Evolutionary conservation across 1,140 invertebrate species (phyloP).

Genomic region (Zaprionus gabonicus): DNA sequence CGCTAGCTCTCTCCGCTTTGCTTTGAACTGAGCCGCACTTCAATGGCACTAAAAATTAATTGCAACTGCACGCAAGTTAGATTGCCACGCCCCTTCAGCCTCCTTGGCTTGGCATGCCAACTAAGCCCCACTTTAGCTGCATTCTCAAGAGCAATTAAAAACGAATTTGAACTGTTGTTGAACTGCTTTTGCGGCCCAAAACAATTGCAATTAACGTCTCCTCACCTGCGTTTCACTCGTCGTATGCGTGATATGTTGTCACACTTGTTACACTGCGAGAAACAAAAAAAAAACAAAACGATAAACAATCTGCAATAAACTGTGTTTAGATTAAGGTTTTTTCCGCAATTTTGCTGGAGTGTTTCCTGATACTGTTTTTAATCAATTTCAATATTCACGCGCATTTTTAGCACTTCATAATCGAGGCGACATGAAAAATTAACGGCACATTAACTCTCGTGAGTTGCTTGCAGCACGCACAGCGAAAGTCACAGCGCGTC

Average conservation of each 20-base stretch:
- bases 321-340: neutral
- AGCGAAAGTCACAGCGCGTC: conserved; percentile 17
- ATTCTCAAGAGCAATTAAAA: neutral
- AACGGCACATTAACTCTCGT: conserved; percentile 67
- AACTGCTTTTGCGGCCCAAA: neutral
- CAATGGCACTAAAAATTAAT: neutral
- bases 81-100: neutral
- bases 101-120: neutral
- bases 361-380: conserved; percentile 14
- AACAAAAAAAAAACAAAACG: neutral
- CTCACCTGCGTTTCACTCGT: neutral
- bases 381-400: conserved; percentile 42
- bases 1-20: neutral
- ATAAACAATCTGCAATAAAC: neutral
- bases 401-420: conserved; percentile 68
- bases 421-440: conserved; percentile 55
- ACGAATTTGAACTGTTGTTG: neutral
- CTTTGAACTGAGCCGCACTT: neutral
- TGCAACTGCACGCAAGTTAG: neutral
- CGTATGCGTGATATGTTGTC: conserved; percentile 7
- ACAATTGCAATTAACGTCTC: neutral
- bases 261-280: neutral
- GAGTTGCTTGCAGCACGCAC: conserved; percentile 18
- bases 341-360: neutral
- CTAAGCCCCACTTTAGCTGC: neutral